Evolutionary conservation across 2,113 vertebrate genomes (phyloP), one percentile per base, ranked within the genome.

Genomic region (Progne subis): DNA sequence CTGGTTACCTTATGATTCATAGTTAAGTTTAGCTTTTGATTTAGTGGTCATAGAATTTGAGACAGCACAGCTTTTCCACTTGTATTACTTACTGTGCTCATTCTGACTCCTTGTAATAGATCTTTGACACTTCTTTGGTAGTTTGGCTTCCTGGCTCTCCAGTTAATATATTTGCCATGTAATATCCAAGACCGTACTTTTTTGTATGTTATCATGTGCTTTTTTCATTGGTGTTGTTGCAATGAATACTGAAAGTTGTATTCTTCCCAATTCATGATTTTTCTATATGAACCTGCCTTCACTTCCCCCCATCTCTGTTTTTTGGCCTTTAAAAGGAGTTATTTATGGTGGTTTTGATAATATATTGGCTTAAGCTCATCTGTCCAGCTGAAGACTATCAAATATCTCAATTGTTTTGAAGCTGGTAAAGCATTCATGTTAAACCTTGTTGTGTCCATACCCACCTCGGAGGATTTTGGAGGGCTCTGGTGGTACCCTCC

Each of bases 271-370:
- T 44, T 41, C 61, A 41, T 79, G 34, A 17, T 88, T 86, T 52
- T 75, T 70, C 47, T 68, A 0, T 64, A 10, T 37, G 15, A 37
- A 46, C 16, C 53, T 78, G 25, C 14, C 8, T 75, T 92, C 2
- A 4, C 34, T 37, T 44, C 18, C 0, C 5, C 4, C 5, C 0
- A 0, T 7, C 15, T 16, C 12, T 79, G 43, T 32, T 29, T 29
- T 68, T 24, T 44, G 39, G 11, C 32, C 46, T 90, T 86, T 77
- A 32, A 74, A 80, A 68, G 2, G 28, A 78, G 29, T 41, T 86
- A 78, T 9, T 94, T 64, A 23, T 56, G 11, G 15, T 75, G 6
- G 3, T n/a, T 91, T 91, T 78, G 77, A 53, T 69, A 91, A 81
- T 18, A 43, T 44, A 20, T 9, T 93, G 80, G 53, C 57, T 86